A percentile compares a stretch with the other conserved stretches of the same genome.
Evolutionary conservation across 2,113 vertebrate genomes (phyloP).

Genomic region (Aptenodytes forsteri): DNA sequence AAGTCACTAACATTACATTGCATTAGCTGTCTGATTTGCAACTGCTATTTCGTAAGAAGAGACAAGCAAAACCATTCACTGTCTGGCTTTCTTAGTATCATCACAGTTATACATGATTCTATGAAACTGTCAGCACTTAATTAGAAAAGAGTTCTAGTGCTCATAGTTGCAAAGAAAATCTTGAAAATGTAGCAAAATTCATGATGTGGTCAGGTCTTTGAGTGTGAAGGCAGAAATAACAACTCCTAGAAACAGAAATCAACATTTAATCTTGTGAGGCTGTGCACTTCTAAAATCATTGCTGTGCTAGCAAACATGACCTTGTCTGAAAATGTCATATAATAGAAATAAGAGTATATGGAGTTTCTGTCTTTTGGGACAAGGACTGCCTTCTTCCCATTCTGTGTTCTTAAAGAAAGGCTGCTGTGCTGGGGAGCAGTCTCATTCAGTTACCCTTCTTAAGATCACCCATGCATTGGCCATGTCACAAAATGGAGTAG

Average conservation of each 20-base stretch:
- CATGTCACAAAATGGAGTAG: background rate
- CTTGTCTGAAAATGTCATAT: background rate
- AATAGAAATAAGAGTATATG: background rate
- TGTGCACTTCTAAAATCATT: background rate
- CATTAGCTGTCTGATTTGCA: background rate
- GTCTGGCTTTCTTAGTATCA: background rate
- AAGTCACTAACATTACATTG: background rate
- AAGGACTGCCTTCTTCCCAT: background rate
- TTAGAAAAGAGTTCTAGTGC: background rate
- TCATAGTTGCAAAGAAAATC: background rate
- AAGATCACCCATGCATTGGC: rapidly evolving
- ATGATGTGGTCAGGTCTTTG: background rate
- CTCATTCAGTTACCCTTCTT: background rate
- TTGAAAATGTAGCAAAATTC: background rate
- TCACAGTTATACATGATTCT: background rate
- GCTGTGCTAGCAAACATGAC: background rate
- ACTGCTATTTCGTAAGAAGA: background rate
- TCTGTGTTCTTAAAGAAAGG: background rate
- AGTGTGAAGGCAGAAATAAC: background rate
- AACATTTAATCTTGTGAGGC: background rate
- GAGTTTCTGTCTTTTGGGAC: background rate
- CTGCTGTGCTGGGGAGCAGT: background rate
- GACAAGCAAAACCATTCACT: background rate
- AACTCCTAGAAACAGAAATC: background rate
- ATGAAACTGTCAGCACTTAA: background rate